These are phyloP conservation scores for Psix sp. DNA, from an alignment of 1,140 invertebrate genomes.

Conservation along the genomic window DNA sequence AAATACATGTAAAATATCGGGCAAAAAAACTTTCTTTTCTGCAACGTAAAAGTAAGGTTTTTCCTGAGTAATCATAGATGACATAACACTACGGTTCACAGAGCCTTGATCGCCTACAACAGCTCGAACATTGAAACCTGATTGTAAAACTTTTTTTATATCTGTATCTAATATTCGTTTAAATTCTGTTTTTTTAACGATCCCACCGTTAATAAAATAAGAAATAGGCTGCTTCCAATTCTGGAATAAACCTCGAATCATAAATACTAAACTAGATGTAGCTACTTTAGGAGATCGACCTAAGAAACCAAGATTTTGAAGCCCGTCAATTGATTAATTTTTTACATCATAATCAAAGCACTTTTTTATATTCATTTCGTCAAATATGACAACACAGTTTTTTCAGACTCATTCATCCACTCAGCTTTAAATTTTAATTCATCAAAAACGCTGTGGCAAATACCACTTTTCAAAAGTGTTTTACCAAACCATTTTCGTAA, in stretches of 20 bases:
- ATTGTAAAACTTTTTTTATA: not conserved
- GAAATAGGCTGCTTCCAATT: slow-evolving; percentile 19
- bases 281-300: slow-evolving; percentile 1
- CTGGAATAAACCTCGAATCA: slow-evolving; percentile 13
- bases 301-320: slow-evolving; percentile 12
- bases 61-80: not conserved
- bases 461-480: not conserved
- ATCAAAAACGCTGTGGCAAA: not conserved
- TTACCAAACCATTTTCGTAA: not conserved
- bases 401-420: slow-evolving; percentile 1
- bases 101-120: slow-evolving; percentile 6
- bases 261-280: slow-evolving; percentile 12
- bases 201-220: slow-evolving; percentile 15
- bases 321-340: slow-evolving; percentile 9
- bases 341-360: not conserved
- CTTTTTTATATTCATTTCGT: slow-evolving; percentile 14
- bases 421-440: not conserved
- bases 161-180: not conserved
- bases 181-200: slow-evolving; percentile 2
- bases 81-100: slow-evolving; percentile 1
- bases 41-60: not conserved
- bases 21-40: slow-evolving; percentile 6
- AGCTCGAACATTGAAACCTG: not conserved
- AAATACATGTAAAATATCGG: not conserved
- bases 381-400: slow-evolving; percentile 7